Conservation (phyloP, 2,888 invertebrate genomes). For the Hydroisotoma schaefferi region DNA sequence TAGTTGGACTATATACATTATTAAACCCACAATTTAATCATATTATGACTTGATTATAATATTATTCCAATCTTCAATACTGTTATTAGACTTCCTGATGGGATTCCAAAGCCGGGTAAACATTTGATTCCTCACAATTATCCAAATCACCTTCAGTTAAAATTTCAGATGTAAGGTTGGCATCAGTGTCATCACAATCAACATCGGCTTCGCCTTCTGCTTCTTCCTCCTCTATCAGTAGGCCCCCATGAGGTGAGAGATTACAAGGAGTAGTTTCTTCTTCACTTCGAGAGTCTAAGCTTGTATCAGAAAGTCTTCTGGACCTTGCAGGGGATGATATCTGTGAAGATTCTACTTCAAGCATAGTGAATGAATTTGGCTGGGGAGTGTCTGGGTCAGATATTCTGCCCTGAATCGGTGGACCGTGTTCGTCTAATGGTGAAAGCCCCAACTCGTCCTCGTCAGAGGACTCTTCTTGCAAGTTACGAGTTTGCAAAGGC, state of each 20-base stretch:
- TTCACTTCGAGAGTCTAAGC: slow-evolving; percentile 46
- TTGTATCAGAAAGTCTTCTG: slow-evolving; percentile 44
- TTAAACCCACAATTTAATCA: too few relatives aligned
- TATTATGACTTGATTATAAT: too few relatives aligned
- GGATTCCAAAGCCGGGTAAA: not conserved
- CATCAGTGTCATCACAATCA: slow-evolving; percentile 25
- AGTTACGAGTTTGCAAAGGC: slow-evolving; percentile 27
- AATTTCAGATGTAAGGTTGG: slow-evolving; percentile 34
- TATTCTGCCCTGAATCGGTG: slow-evolving; percentile 38
- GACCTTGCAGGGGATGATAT: slow-evolving; percentile 45
- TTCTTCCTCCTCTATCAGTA: slow-evolving; percentile 28
- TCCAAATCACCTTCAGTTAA: slow-evolving; percentile 9
- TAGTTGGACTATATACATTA: too few relatives aligned
- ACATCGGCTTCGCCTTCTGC: slow-evolving; percentile 13
- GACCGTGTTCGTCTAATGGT: slow-evolving; percentile 65
- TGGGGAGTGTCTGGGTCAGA: slow-evolving; percentile 46
- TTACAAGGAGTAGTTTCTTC: slow-evolving; percentile 47
- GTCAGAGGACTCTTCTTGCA: slow-evolving; percentile 73
- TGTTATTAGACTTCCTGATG: slow-evolving; percentile 7
- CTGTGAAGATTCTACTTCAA: slow-evolving; percentile 41
- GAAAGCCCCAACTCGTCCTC: slow-evolving; percentile 77
- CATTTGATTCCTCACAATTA: slow-evolving; percentile 20
- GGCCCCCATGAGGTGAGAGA: slow-evolving; percentile 37
- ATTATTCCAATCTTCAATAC: slow-evolving; percentile 14
- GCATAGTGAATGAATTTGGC: slow-evolving; percentile 43